Conservation (phyloP, 2,797 vertebrate species). For the Mastacembelus armatus region DNA sequence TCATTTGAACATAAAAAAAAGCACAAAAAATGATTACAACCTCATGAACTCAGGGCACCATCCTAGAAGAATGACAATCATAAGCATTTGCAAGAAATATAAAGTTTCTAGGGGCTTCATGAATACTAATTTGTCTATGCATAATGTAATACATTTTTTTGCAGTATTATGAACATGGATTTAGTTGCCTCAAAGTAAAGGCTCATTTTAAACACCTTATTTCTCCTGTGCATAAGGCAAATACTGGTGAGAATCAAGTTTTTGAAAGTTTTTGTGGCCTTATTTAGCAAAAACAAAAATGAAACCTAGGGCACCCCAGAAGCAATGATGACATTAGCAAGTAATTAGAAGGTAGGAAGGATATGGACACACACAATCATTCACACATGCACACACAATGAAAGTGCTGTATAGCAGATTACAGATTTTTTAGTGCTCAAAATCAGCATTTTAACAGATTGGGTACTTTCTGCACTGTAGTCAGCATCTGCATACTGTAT, state of each 20-base stretch:
- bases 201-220: background rate
- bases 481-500: background rate
- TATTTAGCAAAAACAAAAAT: slow-evolving; percentile 3
- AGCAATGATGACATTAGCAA: slow-evolving; percentile 37
- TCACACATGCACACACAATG: background rate
- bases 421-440: background rate
- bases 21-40: background rate
- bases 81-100: slow-evolving; percentile 2
- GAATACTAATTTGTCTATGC: slow-evolving; percentile 6
- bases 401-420: slow-evolving; percentile 5
- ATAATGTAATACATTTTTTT: background rate
- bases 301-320: background rate
- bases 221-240: background rate
- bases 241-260: slow-evolving; percentile 9
- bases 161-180: background rate
- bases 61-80: background rate
- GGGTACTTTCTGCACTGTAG: slow-evolving; percentile 2
- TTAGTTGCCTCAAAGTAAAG: background rate
- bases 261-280: background rate
- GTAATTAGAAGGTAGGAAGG: slow-evolving; percentile 32
- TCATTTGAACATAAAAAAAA: background rate
- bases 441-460: slow-evolving; percentile 30
- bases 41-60: background rate
- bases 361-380: slow-evolving; percentile 1
- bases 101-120: background rate